Base-by-base conservation (phyloP, 2,797 vertebrate genomes). In the Liparis tanakae region DNA sequence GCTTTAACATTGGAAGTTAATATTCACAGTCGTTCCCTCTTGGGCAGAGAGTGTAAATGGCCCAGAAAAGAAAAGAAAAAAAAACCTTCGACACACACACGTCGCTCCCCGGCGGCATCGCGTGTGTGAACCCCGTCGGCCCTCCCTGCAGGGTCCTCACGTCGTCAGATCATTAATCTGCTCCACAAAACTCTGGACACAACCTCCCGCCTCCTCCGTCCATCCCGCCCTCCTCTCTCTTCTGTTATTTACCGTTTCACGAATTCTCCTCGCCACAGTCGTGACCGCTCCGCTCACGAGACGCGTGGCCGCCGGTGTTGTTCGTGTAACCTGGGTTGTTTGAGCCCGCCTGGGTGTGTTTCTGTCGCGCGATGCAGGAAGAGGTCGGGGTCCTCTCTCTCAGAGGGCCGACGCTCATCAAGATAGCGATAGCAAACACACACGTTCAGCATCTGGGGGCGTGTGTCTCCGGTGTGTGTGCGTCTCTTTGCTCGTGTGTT, bases 151-250 rank as follows among this genome's bases (percentile, higher is more conserved):
- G 67, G 66, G 36, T 83, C 85, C 60, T 80, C 66, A 81, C 75
- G 18, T 69, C 74, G 69, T 73, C 79, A 57, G 62, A 61, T 76
- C 75, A 82, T 84, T 81, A 63, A 81, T 86, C 71, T 62, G 48
- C 67, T 74, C 70, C 22, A 15, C 71, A 80, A 60, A 46, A 44
- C 37, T 69, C 65, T 72, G 85, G 85, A 86, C 76, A 25, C 81
- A 76, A 73, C 80, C 77, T 72, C 44, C 75, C 77, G 65, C 83
- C 87, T 85, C 70, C 79, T 88, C 91, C 87, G 86, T 91, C 90
- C 91, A 89, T 85, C 84, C 80, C 80, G 70, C 84, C 76, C 74
- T 80, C 74, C 44, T 87, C 79, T 87, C 79, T 70, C 83, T 81
- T 71, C 83, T 88, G 80, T 78, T 77, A 82, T 84, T 82, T 70